A percentile compares a stretch with the other conserved stretches of the same genome.
Evolutionary conservation across 1,140 invertebrate genomes (phyloP).

Genomic region (Hetaerina americana): DNA sequence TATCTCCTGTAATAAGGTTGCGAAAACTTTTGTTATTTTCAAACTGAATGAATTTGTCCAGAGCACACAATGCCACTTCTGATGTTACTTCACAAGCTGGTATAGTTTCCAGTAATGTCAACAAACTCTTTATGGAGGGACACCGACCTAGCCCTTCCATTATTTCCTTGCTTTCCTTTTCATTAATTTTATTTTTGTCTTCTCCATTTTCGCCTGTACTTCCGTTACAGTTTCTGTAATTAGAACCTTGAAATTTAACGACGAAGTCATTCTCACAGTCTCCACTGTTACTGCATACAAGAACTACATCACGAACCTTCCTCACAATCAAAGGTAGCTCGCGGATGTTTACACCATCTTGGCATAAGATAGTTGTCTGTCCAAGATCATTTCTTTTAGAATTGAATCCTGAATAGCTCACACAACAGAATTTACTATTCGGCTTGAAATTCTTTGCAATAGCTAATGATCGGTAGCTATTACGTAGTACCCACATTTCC

Average conservation of each 20-base stretch:
- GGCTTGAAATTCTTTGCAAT: not conserved
- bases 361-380: slow-evolving; percentile 44
- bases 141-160: slow-evolving; percentile 24
- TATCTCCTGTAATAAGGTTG: slow-evolving; percentile 16
- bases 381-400: slow-evolving; percentile 18
- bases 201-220: not conserved
- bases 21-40: slow-evolving; percentile 31
- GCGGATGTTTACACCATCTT: slow-evolving; percentile 50
- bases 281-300: slow-evolving; percentile 1
- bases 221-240: not conserved
- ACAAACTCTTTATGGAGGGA: slow-evolving; percentile 21
- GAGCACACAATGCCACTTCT: slow-evolving; percentile 32
- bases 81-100: slow-evolving; percentile 36
- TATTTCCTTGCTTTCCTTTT: slow-evolving; percentile 6
- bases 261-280: not conserved
- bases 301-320: slow-evolving; percentile 28
- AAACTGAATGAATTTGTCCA: slow-evolving; percentile 36
- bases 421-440: not conserved
- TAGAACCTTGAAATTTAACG: not conserved
- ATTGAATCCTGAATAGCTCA: not conserved
- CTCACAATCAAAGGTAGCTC: slow-evolving; percentile 54
- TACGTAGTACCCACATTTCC: not conserved
- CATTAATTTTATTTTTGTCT: not conserved
- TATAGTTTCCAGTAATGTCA: slow-evolving; percentile 29
- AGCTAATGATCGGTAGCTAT: not conserved